Evolutionary conservation across 2,888 invertebrate genomes (phyloP).

Genomic region (Elegia similella): DNA sequence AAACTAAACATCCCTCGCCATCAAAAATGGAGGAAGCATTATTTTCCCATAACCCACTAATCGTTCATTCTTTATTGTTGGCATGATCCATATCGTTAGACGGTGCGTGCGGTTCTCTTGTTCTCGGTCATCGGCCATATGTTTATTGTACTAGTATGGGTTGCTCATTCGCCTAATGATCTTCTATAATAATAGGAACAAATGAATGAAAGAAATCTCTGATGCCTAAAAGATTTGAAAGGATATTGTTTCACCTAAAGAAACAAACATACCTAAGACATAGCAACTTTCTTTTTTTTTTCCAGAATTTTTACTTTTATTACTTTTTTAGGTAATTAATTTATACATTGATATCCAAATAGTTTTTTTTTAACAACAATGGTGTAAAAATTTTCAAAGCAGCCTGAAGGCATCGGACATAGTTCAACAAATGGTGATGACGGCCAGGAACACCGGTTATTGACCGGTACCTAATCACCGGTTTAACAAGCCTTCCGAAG

Average conservation of each 20-base stretch:
- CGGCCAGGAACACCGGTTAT: too few species aligned
- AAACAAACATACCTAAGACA: constrained; percentile 7
- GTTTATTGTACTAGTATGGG: constrained; percentile 37
- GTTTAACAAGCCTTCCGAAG: too few species aligned
- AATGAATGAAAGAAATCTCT: constrained; percentile 3
- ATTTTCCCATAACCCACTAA: constrained; percentile 23
- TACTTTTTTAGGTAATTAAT: not conserved
- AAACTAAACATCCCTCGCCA: constrained; percentile 21
- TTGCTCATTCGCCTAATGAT: constrained; percentile 29
- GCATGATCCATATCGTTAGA: constrained; percentile 50
- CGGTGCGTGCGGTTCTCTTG: constrained; percentile 36
- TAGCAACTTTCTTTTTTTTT: too few species aligned
- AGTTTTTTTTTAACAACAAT: too few species aligned
- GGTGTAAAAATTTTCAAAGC: too few species aligned
- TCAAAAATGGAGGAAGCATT: constrained; percentile 21
- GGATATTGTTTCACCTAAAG: not conserved
- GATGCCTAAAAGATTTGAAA: not conserved
- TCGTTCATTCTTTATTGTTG: constrained; percentile 29
- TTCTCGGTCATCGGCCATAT: constrained; percentile 16
- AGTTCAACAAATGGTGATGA: too few species aligned
- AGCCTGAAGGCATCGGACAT: too few species aligned
- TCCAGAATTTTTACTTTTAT: not conserved
- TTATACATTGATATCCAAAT: too few species aligned
- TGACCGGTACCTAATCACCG: too few species aligned
- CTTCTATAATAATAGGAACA: constrained; percentile 18